Evolutionary conservation across 2,888 invertebrate genomes (phyloP).

Genomic region (Deroplatys truncata): DNA sequence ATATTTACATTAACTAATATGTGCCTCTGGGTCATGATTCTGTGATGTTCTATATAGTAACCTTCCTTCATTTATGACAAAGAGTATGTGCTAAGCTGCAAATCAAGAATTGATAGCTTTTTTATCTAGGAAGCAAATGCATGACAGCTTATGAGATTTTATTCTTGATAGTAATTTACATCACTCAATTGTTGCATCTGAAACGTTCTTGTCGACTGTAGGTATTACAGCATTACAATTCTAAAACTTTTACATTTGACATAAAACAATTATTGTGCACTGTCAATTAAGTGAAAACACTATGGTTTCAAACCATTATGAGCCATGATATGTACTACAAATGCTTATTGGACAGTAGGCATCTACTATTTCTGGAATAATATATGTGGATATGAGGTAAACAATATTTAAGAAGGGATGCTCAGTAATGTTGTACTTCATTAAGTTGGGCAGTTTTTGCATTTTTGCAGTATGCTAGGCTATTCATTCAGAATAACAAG

Average conservation of each 20-base stretch:
- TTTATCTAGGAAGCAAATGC: neutral
- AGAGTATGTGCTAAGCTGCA: neutral
- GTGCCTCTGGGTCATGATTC: neutral
- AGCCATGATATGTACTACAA: neutral
- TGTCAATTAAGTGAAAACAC: neutral
- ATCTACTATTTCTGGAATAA: neutral
- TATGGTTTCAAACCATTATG: neutral
- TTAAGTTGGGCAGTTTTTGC: neutral
- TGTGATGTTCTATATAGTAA: neutral
- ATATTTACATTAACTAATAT: neutral
- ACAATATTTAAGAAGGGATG: neutral
- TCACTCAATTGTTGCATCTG: neutral
- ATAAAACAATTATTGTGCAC: neutral
- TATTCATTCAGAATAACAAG: neutral
- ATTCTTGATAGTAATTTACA: slow-evolving; percentile 29
- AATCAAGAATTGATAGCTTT: neutral
- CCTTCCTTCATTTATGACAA: neutral
- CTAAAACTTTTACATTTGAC: neutral
- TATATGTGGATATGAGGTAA: neutral
- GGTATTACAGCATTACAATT: neutral
- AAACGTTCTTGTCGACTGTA: neutral
- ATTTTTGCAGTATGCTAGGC: neutral
- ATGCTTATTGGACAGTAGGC: neutral
- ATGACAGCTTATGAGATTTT: slow-evolving; percentile 9
- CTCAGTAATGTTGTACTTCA: neutral